Percentiles rank a stretch among this genome's conserved stretches.
These are phyloP conservation scores for Eubucco bourcierii DNA, from an alignment of 2,113 vertebrate genomes.

Conservation along the genomic window DNA sequence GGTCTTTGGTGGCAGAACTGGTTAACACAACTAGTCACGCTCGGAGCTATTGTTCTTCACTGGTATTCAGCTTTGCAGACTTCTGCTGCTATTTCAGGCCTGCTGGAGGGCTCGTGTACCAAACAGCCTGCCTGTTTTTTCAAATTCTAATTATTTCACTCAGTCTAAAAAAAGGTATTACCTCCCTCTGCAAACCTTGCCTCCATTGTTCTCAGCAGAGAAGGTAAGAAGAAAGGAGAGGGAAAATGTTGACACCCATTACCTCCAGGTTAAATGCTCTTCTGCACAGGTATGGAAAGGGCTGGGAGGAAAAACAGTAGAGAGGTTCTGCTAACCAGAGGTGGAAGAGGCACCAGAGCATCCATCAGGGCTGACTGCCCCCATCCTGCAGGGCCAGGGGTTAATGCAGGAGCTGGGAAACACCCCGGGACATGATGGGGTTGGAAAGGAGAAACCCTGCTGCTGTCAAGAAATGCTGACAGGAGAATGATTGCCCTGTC, in stretches of 20 bases:
- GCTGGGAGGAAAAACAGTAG: not conserved
- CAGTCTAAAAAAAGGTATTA: constrained; percentile 57
- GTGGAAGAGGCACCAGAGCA: not conserved
- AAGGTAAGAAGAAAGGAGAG: constrained; percentile 8
- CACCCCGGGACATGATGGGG: not conserved
- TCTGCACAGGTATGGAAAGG: not conserved
- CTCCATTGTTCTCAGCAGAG: constrained; percentile 12
- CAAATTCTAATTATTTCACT: constrained; percentile 56
- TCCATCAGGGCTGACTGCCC: not conserved
- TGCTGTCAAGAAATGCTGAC: not conserved
- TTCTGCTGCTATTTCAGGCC: constrained; percentile 63
- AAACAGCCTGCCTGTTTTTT: constrained; percentile 50
- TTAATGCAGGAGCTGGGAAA: constrained; percentile 27
- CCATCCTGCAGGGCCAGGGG: not conserved
- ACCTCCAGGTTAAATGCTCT: constrained; percentile 2
- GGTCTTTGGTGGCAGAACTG: constrained; percentile 18
- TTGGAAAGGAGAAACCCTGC: constrained; percentile 17
- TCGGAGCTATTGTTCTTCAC: constrained; percentile 48
- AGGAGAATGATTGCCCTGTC: not conserved
- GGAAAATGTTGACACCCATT: not conserved
- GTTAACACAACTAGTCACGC: constrained; percentile 26
- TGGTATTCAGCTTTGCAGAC: constrained; percentile 56
- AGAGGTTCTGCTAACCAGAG: not conserved
- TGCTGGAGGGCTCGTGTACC: constrained; percentile 51
- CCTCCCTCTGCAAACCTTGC: constrained; percentile 60